Percentiles rank a stretch among this genome's conserved stretches.
Evolutionary conservation across 1,140 invertebrate species (phyloP).

Genomic region (Temnothorax nylanderi): DNA sequence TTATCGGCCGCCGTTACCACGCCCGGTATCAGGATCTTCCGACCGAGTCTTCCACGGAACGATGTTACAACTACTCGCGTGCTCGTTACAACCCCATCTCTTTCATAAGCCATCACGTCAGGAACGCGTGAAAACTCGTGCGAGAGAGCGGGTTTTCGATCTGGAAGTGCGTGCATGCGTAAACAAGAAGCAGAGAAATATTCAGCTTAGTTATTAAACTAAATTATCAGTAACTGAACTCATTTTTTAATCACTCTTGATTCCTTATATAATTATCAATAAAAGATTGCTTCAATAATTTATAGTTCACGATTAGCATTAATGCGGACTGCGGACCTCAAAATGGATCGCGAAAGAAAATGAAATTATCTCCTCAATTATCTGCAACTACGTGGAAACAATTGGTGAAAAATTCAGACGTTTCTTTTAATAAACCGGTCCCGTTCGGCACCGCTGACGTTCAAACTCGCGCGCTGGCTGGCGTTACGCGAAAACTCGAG

Average conservation of each 20-base stretch:
- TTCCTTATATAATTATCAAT: not conserved
- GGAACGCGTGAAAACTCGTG: constrained; percentile 18
- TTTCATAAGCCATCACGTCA: constrained; percentile 14
- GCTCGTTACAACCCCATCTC: constrained; percentile 25
- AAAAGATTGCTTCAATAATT: not conserved
- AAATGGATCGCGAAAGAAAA: not conserved
- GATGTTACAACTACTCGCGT: constrained; percentile 17
- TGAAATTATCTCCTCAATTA: not conserved
- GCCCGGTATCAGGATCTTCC: constrained; percentile 51
- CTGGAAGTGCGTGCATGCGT: not conserved
- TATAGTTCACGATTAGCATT: not conserved
- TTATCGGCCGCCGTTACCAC: constrained; percentile 61
- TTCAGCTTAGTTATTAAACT: not conserved
- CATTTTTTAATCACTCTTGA: not conserved
- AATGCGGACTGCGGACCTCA: no score
- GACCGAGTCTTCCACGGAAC: not conserved
- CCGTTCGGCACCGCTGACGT: constrained; percentile 59
- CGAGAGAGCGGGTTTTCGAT: constrained; percentile 33
- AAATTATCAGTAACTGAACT: not conserved
- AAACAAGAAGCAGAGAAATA: not conserved
- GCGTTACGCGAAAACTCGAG: constrained; percentile 68
- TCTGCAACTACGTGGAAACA: not conserved
- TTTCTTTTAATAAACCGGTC: constrained; percentile 45
- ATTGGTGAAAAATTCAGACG: constrained; percentile 8
- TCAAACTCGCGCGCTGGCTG: constrained; percentile 29